Conservation (phyloP, 1,140 invertebrate species). For the Thrips palmi region DNA sequence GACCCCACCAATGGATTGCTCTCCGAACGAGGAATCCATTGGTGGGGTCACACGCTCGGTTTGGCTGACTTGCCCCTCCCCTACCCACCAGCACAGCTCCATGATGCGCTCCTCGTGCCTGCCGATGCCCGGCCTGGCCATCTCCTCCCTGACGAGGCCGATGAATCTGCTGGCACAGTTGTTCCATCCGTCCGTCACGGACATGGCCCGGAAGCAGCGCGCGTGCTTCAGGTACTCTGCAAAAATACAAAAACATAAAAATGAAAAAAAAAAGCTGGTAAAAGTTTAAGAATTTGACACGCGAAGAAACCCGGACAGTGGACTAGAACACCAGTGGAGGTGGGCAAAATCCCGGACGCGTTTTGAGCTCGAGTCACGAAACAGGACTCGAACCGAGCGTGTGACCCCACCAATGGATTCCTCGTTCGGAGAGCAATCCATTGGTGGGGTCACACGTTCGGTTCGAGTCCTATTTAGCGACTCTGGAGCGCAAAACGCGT, state of each 20-base stretch:
- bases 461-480: no score
- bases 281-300: background rate
- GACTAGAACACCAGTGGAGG: no score
- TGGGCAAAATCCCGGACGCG: no score
- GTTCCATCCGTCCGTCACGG: constrained; percentile 17
- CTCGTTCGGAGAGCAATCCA: no score
- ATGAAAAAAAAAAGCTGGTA: background rate
- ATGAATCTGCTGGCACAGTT: constrained; percentile 16
- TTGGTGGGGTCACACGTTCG: no score
- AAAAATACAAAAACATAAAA: constrained; percentile 10
- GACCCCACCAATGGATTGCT: no score
- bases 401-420: background rate
- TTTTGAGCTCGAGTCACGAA: background rate
- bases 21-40: no score
- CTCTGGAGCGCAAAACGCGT: no score
- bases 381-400: background rate
- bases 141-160: constrained; percentile 16
- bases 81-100: constrained; percentile 19
- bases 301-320: no score
- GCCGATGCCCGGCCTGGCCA: constrained; percentile 14
- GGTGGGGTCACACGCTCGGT: no score
- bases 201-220: constrained; percentile 16
- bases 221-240: constrained; percentile 19
- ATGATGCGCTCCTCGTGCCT: constrained; percentile 13
- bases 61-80: no score